Base-by-base conservation (phyloP, 2,888 invertebrate genomes). In the Resseliella maxima region DNA sequence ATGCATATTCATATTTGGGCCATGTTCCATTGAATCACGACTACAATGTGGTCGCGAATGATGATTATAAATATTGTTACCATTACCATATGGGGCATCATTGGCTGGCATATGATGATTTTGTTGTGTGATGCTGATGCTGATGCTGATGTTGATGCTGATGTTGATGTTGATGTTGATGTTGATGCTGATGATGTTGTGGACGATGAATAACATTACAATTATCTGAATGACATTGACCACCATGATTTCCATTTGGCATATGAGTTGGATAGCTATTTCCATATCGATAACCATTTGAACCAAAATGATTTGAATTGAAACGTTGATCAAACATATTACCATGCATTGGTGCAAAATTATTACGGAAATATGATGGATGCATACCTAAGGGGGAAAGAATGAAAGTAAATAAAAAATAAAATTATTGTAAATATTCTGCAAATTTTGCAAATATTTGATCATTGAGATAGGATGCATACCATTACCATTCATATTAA, bases 301-400 rank as follows among this genome's bases (percentile, higher is more conserved):
- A 50, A n/a, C 83, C 83, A 36, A 86, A 86, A 81, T 81, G 59
- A 46, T 59, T 81, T 1, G 85, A 85, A 36, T 46, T 83, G 35
- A 85, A 86, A 24, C 86, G 50, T 85, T 86, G 86, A 86, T 86
- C 86, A 38, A 85, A 86, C 86, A 86, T 85, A 38, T 85, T 54
- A 21, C 59, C 64, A 24, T 46, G 83, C 50, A 86, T 38, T 21
- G 86, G 85, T 35, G 83, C 86, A 36, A 86, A 86, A 85, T 41
- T 85, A 24, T 50, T 86, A 1, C 85, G 85, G 35, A 85, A 85
- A n/a, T 83, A 85, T 85, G 85, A 36, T 18, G 86, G 46, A 24
- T 46, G 85, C n/a, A n/a, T n/a, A n/a, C n/a, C n/a, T n/a, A n/a
- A n/a, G n/a, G n/a, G n/a, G n/a, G n/a, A n/a, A n/a, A n/a, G n/a